Base-by-base conservation (phyloP, 2,113 vertebrate genomes). In the Zingel zingel region DNA sequence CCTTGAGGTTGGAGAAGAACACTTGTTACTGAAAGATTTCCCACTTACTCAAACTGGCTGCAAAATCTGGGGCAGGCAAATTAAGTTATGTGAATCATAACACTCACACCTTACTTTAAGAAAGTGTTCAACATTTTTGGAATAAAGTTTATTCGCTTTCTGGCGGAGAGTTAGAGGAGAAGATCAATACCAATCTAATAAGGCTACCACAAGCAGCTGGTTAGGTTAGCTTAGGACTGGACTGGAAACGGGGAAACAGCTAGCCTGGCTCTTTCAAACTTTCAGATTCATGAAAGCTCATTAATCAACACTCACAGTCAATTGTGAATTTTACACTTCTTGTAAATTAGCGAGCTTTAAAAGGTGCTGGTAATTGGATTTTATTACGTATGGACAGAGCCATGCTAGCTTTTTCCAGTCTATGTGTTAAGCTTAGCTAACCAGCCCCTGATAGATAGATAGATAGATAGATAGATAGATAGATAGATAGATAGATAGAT, bases 11-110 rank as follows among this genome's bases (percentile, higher is more conserved):
- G 66, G 61, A 70, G 56, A 71, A 47, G 21, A 58, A 68, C 59
- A 48, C 14, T 62, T 74, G 61, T 81, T 81, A 61, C 7, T 11
- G 54, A 64, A 62, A 74, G 47, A 86, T 78, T 63, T 77, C 47
- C 39, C 21, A n/a, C 39, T 84, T 13, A 74, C 23, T 51, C 47
- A 67, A 64, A 83, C 45, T 36, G 56, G 48, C 62, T 79, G 53
- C 39, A 62, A 76, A 82, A 84, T 78, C 36, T 73, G 62, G 54
- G 23, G 16, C 57, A 72, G 23, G 27, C 43, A 47, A 65, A 78
- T 45, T 11, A 57, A 68, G n/a, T 66, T n/a, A 73, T 74, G 25
- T 23, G 61, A 85, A 61, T 77, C 36, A 12, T 21, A 73, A 74
- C 39, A 71, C 21, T 33, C 21, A n/a, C 10, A 43, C 39, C 39